A percentile compares a stretch with the other conserved stretches of the same genome.
Evolutionary conservation across 2,888 invertebrate species (phyloP).

Genomic region (Zootermopsis nevadensis): DNA sequence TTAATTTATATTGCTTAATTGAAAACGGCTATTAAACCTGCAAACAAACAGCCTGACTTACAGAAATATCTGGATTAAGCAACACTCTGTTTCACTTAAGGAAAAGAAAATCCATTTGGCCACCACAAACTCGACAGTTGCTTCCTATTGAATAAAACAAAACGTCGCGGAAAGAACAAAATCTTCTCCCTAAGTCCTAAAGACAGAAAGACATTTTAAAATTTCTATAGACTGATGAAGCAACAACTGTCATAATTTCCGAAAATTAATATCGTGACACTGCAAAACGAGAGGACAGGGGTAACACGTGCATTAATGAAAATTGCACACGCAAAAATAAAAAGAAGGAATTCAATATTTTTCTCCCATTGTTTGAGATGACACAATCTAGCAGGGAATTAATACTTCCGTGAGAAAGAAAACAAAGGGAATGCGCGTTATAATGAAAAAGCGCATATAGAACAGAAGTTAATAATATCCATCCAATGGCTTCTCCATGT

Average conservation of each 20-base stretch:
- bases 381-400: constrained; percentile 31
- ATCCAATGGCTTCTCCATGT: constrained; percentile 16
- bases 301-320: constrained; percentile 1
- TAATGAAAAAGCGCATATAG: constrained; percentile 46
- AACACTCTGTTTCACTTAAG: too few species aligned
- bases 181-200: neutral
- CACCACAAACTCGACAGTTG: too few species aligned
- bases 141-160: too few species aligned
- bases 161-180: too few species aligned
- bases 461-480: constrained; percentile 40
- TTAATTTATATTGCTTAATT: too few species aligned
- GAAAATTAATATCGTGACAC: constrained; percentile 39
- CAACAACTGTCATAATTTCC: constrained; percentile 32
- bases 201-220: neutral
- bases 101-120: too few species aligned
- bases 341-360: neutral
- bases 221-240: neutral
- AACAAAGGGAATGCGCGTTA: constrained; percentile 44
- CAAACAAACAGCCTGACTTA: too few species aligned
- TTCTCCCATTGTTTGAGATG: constrained; percentile 23
- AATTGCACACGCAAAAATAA: constrained; percentile 14
- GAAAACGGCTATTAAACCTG: too few species aligned
- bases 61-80: too few species aligned
- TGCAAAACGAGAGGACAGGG: neutral
- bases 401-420: constrained; percentile 45